Evolutionary conservation across 1,140 invertebrate genomes (phyloP).

Genomic region (Drosophila takahashii): DNA sequence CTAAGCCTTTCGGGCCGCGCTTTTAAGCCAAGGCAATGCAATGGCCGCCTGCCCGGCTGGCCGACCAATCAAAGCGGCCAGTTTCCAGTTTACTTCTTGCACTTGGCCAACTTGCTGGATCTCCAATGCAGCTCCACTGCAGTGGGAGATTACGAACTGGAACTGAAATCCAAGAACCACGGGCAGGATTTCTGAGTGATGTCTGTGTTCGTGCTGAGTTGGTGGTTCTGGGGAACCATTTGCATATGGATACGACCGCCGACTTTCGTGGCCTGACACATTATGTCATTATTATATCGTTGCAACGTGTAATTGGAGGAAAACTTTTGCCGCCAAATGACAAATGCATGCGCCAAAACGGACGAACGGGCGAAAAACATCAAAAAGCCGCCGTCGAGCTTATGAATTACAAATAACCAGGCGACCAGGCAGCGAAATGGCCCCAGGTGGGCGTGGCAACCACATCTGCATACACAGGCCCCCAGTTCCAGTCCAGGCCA

Average conservation of each 20-base stretch:
- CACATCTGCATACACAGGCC: conserved; percentile 67
- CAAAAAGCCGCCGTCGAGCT: conserved; percentile 72
- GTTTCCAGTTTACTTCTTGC: conserved; percentile 59
- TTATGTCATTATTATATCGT: conserved; percentile 81
- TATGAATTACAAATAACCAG: conserved; percentile 79
- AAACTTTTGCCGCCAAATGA: conserved; percentile 79
- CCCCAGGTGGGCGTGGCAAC: conserved; percentile 54
- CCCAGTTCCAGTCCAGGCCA: background rate
- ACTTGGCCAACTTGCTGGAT: conserved; percentile 30
- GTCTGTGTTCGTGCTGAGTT: conserved; percentile 13
- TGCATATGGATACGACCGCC: conserved; percentile 37
- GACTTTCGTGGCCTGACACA: conserved; percentile 49
- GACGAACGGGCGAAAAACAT: conserved; percentile 44
- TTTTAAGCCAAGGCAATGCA: conserved; percentile 63
- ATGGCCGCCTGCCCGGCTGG: conserved; percentile 54
- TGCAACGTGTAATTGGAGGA: conserved; percentile 79
- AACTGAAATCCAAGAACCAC: conserved; percentile 2
- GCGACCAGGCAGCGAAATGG: conserved; percentile 48
- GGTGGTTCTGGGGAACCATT: conserved; percentile 15
- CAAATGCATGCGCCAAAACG: conserved; percentile 69
- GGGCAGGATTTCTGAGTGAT: conserved; percentile 11
- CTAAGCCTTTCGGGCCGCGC: conserved; percentile 47
- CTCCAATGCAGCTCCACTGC: background rate
- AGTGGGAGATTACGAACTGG: conserved; percentile 10
- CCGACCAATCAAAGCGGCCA: conserved; percentile 73